Conservation (phyloP, 92 coral and sea anemone genomes). For the Palythoa grandiflora region DNA sequence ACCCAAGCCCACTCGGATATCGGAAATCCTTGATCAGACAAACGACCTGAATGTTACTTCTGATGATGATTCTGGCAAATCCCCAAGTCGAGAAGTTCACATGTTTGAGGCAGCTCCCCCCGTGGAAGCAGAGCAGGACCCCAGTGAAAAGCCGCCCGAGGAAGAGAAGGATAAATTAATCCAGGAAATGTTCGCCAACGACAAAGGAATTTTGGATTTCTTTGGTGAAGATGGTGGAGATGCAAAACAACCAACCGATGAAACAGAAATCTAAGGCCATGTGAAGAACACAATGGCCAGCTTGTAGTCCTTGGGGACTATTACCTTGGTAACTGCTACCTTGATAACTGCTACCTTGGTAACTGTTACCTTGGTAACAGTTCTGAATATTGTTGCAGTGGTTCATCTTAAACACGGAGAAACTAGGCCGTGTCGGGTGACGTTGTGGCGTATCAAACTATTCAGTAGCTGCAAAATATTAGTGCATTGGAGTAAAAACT, state of each 20-base stretch:
- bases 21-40: slow-evolving; percentile 40
- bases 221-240: slow-evolving; percentile 63
- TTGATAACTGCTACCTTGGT: neutral
- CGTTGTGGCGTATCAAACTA: neutral
- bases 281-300: neutral
- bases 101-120: slow-evolving; percentile 26
- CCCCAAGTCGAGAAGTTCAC: slow-evolving; percentile 10
- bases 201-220: slow-evolving; percentile 91
- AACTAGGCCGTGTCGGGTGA: neutral
- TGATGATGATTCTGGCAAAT: slow-evolving; percentile 27
- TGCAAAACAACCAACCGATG: slow-evolving; percentile 62
- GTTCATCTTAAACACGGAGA: neutral
- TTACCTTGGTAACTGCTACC: neutral
- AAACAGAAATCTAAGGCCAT: slow-evolving; percentile 75
- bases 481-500: neutral
- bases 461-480: neutral
- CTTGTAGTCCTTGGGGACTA: neutral
- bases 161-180: slow-evolving; percentile 78
- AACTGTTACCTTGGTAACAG: neutral
- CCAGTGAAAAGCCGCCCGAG: slow-evolving; percentile 21
- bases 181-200: slow-evolving; percentile 89
- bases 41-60: slow-evolving; percentile 26
- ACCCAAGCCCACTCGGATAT: slow-evolving; percentile 35
- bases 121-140: slow-evolving; percentile 30
- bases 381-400: neutral